phyloP scores from a whole-genome alignment of 1,140 invertebrate genomes.

The Cyrtorhinus lividipennis region DNA sequence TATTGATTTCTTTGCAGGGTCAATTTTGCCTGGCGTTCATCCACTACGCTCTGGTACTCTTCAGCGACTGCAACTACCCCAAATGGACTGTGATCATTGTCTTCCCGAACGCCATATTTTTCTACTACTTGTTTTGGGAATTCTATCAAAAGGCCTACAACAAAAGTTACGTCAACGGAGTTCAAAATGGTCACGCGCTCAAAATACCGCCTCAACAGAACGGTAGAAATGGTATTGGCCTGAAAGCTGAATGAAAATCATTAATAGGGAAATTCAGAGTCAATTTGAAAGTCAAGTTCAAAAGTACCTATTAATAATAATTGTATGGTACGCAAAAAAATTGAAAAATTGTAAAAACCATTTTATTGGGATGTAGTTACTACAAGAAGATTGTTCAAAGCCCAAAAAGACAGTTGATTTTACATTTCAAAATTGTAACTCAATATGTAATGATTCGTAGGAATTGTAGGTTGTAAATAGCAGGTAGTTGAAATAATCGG shows the following conservation, averaged over 20 bases:
- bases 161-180: neutral
- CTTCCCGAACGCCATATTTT: conserved; percentile 67
- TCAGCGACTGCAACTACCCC: conserved; percentile 75
- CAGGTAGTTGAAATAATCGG: too few species aligned
- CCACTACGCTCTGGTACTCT: conserved; percentile 63
- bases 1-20: conserved; percentile 37
- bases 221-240: neutral
- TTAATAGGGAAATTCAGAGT: neutral
- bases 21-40: conserved; percentile 63
- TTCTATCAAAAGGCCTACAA: conserved; percentile 63
- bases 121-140: conserved; percentile 62
- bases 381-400: too few species aligned
- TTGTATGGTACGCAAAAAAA: neutral
- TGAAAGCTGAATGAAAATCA: neutral
- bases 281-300: neutral
- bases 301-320: too few species aligned
- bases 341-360: too few species aligned
- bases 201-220: too few species aligned
- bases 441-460: too few species aligned
- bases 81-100: conserved; percentile 53
- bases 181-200: too few species aligned
- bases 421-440: too few species aligned
- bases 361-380: too few species aligned
- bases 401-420: too few species aligned
- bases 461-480: too few species aligned